phyloP scores from a whole-genome alignment of 2,113 vertebrate genomes.

The Numenius arquata region DNA sequence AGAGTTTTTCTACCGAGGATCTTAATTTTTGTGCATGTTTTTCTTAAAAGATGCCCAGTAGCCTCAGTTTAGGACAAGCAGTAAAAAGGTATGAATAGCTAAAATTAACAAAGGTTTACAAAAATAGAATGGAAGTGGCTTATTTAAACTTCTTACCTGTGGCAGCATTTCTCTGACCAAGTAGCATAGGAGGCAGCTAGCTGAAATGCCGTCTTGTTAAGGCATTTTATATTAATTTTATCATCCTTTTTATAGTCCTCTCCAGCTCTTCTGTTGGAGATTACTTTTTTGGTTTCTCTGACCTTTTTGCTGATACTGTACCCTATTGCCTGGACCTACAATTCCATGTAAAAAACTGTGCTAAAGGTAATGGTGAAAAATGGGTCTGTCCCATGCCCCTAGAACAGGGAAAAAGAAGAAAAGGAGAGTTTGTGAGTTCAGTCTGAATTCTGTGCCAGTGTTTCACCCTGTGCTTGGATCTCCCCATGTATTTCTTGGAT shows the following conservation, averaged over 20 bases:
- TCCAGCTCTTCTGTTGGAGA: neutral
- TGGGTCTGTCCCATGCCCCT: neutral
- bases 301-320: neutral
- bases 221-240: neutral
- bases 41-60: neutral
- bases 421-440: neutral
- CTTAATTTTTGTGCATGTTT: neutral
- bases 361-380: neutral
- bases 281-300: neutral
- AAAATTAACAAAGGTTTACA: neutral
- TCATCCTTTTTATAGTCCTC: neutral
- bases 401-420: neutral
- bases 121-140: neutral
- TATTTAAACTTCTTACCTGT: neutral
- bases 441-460: neutral
- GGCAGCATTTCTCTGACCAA: neutral
- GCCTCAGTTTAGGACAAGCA: neutral
- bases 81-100: neutral
- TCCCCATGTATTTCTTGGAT: neutral
- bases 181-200: neutral
- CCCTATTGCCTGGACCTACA: neutral
- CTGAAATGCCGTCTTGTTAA: neutral
- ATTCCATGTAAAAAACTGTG: neutral
- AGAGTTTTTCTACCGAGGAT: neutral
- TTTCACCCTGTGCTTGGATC: neutral